A percentile compares a stretch with the other conserved stretches of the same genome.
phyloP scores from a whole-genome alignment of 2,797 vertebrate genomes.

The Scolopax rusticola region DNA sequence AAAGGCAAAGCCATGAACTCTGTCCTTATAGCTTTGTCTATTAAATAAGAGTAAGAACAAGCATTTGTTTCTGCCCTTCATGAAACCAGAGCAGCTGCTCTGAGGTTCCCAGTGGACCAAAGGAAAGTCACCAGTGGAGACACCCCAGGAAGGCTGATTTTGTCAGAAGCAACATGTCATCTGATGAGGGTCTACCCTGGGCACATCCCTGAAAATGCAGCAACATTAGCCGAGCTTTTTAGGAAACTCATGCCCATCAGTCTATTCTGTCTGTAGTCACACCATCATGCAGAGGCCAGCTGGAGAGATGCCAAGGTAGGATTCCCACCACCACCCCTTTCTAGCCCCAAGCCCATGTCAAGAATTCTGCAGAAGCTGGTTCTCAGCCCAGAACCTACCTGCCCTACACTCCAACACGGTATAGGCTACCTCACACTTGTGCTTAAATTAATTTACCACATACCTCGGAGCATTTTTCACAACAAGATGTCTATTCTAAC shows the following conservation, averaged over 20 bases:
- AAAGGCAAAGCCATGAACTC: neutral
- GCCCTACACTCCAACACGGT: neutral
- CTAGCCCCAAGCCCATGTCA: neutral
- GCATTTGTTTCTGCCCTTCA: neutral
- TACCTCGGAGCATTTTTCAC: neutral
- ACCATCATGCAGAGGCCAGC: neutral
- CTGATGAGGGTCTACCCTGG: neutral
- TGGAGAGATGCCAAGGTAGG: neutral
- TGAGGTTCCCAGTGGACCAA: neutral
- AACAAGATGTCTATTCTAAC: neutral
- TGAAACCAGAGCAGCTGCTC: neutral
- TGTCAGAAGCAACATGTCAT: neutral
- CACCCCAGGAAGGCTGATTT: neutral
- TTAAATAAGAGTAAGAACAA: neutral
- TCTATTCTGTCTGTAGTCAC: neutral
- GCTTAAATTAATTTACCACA: neutral
- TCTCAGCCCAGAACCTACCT: neutral
- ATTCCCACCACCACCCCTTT: neutral
- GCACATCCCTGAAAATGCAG: neutral
- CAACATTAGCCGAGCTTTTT: neutral
- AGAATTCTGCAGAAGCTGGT: neutral
- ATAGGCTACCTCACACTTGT: neutral
- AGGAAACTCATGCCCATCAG: neutral
- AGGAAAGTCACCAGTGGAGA: neutral
- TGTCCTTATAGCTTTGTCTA: neutral